These are phyloP conservation scores for Poeciliopsis occidentalis DNA, from an alignment of 2,113 vertebrate genomes.

Conservation along the genomic window DNA sequence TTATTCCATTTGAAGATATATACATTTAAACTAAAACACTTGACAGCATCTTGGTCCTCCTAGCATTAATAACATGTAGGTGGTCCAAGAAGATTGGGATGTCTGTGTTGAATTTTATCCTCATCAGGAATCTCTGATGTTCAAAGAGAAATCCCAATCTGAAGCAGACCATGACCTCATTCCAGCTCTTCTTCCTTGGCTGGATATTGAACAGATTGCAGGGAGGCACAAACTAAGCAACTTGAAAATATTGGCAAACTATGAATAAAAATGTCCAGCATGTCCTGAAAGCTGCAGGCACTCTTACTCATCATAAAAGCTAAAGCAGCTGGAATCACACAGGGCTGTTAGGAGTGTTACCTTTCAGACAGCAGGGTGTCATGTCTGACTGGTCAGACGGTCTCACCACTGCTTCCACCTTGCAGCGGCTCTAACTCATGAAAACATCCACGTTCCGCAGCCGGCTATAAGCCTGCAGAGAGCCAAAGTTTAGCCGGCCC, in stretches of 20 bases:
- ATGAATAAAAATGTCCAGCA: neutral
- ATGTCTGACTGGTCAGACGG: constrained; percentile 49
- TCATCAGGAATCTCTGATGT: constrained; percentile 1
- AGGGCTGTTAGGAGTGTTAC: constrained; percentile 5
- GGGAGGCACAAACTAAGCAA: neutral
- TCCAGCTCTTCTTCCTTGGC: neutral
- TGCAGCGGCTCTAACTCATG: constrained; percentile 29
- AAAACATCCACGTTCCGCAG: constrained; percentile 28
- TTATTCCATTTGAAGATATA: no score
- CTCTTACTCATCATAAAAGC: constrained; percentile 19
- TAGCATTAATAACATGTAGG: neutral
- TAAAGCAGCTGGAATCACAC: neutral
- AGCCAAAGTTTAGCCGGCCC: constrained; percentile 22
- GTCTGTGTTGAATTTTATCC: neutral
- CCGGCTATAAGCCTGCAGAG: constrained; percentile 26
- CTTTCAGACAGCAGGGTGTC: constrained; percentile 50
- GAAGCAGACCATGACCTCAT: neutral
- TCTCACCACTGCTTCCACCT: constrained; percentile 14
- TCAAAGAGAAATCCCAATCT: neutral
- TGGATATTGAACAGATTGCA: neutral
- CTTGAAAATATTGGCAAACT: neutral
- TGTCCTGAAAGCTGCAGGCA: neutral
- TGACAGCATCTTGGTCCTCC: neutral
- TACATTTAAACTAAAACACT: neutral
- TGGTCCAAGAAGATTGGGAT: neutral